Evolutionary conservation across 2,888 invertebrate genomes (phyloP).

Genomic region (Chironomus tentans): DNA sequence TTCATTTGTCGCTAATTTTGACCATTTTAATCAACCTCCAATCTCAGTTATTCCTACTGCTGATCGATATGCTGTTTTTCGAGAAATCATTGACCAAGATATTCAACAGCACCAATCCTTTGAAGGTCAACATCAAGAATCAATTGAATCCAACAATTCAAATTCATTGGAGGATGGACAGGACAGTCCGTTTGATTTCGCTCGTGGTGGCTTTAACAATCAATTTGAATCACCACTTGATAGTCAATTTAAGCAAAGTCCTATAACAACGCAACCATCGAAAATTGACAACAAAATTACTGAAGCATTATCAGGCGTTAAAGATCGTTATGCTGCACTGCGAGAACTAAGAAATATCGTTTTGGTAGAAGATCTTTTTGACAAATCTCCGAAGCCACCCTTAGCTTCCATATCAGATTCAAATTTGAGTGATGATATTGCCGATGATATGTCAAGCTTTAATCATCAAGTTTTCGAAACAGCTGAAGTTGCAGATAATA

Average conservation of each 20-base stretch:
- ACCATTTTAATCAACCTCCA: constrained; percentile 44
- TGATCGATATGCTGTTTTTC: constrained; percentile 80
- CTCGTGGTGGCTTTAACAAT: constrained; percentile 36
- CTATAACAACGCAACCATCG: constrained; percentile 30
- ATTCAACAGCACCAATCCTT: constrained; percentile 44
- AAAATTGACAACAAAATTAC: constrained; percentile 45
- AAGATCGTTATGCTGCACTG: constrained; percentile 72
- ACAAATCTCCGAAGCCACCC: constrained; percentile 41
- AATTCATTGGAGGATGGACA: constrained; percentile 36
- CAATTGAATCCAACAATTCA: constrained; percentile 29
- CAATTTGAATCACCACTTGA: constrained; percentile 29
- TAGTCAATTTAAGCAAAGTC: constrained; percentile 13
- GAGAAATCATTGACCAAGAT: constrained; percentile 74
- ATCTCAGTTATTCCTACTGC: constrained; percentile 43
- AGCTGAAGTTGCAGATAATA: constrained; percentile 9
- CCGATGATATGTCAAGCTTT: background rate
- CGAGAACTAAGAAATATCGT: constrained; percentile 60
- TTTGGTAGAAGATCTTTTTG: constrained; percentile 49
- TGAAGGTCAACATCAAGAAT: constrained; percentile 32
- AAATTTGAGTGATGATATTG: constrained; percentile 17
- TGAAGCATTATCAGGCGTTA: constrained; percentile 44
- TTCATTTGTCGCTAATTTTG: constrained; percentile 58
- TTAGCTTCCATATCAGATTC: constrained; percentile 24
- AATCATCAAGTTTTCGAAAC: constrained; percentile 6
- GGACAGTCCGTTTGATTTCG: constrained; percentile 30